Percentiles rank a stretch among this genome's conserved stretches.
These are phyloP conservation scores for Syncerus caffer DNA, from an alignment of 2,797 vertebrate genomes.

Conservation along the genomic window DNA sequence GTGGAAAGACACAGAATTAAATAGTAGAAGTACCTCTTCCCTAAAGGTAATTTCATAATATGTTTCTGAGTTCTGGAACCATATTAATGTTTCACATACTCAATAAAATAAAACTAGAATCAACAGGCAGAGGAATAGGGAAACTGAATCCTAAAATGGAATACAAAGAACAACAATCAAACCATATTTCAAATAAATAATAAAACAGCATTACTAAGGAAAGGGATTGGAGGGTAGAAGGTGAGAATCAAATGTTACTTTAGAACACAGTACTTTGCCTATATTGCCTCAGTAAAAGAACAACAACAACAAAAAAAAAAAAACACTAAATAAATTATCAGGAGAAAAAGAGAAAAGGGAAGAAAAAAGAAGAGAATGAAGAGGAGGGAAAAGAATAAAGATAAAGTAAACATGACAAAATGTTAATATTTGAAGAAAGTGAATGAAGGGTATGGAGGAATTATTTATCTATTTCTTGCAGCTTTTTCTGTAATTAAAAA, in stretches of 20 bases:
- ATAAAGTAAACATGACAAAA: background rate
- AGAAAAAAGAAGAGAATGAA: background rate
- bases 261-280: background rate
- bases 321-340: background rate
- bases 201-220: background rate
- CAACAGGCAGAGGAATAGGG: background rate
- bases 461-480: background rate
- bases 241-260: background rate
- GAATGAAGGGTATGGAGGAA: background rate
- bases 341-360: background rate
- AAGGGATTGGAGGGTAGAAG: too few species aligned
- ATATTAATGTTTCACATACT: background rate
- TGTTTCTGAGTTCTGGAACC: background rate
- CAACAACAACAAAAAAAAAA: background rate
- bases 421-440: background rate
- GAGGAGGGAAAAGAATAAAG: background rate
- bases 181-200: background rate
- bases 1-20: background rate
- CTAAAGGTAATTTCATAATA: background rate
- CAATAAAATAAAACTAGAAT: slow-evolving; percentile 5
- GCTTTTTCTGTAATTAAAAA: slow-evolving; percentile 11
- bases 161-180: background rate
- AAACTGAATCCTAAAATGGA: background rate
- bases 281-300: background rate
- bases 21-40: background rate